A percentile compares a stretch with the other conserved stretches of the same genome.
Conservation (phyloP, 2,888 invertebrate genomes). For the Macrosiphum euphorbiae region DNA sequence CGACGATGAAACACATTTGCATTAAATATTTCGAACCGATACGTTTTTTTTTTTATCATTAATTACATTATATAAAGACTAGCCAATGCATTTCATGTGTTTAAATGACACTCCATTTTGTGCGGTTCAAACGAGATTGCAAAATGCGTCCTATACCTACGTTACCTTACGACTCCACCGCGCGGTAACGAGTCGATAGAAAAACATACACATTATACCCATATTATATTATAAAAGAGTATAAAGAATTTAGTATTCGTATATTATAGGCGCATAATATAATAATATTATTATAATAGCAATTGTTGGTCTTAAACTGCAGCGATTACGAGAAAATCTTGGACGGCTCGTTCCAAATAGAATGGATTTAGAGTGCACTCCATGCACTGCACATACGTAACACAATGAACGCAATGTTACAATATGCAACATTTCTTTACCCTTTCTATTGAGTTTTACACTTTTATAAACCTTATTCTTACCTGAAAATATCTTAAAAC, state of each 20-base stretch:
- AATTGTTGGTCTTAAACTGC: constrained; percentile 7
- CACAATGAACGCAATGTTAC: constrained; percentile 9
- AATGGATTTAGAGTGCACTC: background rate
- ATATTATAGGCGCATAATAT: background rate
- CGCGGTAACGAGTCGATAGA: background rate
- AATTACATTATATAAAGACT: background rate
- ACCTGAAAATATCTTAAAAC: background rate
- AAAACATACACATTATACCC: background rate
- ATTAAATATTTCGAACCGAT: constrained; percentile 4
- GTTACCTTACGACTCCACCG: background rate
- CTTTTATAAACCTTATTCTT: background rate
- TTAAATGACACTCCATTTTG: background rate
- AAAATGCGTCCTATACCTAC: background rate
- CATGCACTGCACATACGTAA: background rate
- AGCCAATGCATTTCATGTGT: background rate
- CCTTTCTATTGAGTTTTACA: background rate
- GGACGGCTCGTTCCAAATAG: background rate
- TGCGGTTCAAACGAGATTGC: background rate
- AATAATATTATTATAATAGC: background rate
- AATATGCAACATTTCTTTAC: background rate
- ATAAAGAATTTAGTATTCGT: constrained; percentile 1
- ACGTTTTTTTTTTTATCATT: background rate
- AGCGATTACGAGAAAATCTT: background rate
- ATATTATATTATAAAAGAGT: background rate
- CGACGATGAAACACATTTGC: background rate